Evolutionary conservation across 2,113 vertebrate genomes (phyloP), one percentile per base, ranked within the genome.

Genomic region (Pao palembangensis): DNA sequence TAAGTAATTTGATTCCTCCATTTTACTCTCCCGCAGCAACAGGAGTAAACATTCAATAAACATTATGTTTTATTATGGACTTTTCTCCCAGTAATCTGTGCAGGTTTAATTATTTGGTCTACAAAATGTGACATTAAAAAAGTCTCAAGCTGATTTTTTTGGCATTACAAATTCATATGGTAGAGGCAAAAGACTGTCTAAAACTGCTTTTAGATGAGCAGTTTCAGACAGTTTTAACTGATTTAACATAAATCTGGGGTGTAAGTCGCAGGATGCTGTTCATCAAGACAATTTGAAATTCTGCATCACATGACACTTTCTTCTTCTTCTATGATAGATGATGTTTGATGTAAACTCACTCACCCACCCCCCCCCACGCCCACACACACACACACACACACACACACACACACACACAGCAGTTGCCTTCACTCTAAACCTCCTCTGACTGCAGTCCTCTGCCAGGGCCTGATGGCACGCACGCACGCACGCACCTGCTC

Each of bases 401-500:
- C 46, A 28, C 57, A 12, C n/a, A 38, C 48, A 43, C 55, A 53
- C 38, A 42, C 23, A 6, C 81, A 67, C 75, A 82, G 75, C 89
- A 88, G 85, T 85, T 85, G 82, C 71, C 58, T 54, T 51, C 58
- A 75, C 49, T 71, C 53, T 66, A 69, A 64, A 48, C 67, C 70
- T 46, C 80, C 85, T 85, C 87, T 79, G 78, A 83, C 84, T 84
- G 73, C 85, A 80, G 67, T 54, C 68, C 60, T 61, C 58, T 60
- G 65, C 71, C 62, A 50, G 61, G 41, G 67, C 54, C 67, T 58
- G 48, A 65, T 34, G 20, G 71, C 78, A 76, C 62, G 71, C 61
- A 47, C 78, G 79, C 79, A 76, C 63, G 67, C 61, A 47, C 78
- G 78, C 86, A 88, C 85, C 79, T 86, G 87, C 83, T 84, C 76